Base-by-base conservation (phyloP, 2,113 vertebrate genomes). In the Thamnaconus septentrionalis region DNA sequence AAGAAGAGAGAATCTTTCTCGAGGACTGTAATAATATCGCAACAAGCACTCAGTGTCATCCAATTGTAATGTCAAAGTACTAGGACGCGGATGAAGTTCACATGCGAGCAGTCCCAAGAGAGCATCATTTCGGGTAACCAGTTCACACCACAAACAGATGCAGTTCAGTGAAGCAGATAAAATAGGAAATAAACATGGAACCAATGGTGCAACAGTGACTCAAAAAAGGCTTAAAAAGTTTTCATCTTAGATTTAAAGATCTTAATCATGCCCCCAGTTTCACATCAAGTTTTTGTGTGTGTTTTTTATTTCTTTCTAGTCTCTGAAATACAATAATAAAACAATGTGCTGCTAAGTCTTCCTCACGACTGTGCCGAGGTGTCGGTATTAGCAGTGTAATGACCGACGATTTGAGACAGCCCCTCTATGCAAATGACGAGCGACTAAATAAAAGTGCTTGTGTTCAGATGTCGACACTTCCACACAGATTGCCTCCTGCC, bases 371-470 rank as follows among this genome's bases (percentile, higher is more conserved):
- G 48, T 50, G n/a, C 4, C 18, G 5, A 40, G 9, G 46, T 41
- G 31, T 41, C n/a, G n/a, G 51, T 46, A 44, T 10, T 10, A 42
- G 11, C 50, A 40, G 68, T 84, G 75, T 66, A 58, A 51, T 80
- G 79, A 69, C 69, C 53, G 65, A 75, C 0, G 65, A 71, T 2
- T 1, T 51, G 56, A 61, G 78, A 81, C 83, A 4, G 76, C 84
- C 78, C 18, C 80, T 79, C 52, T 82, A 85, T 85, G 85, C 80
- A 86, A 86, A 89, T 85, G 66, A 76, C 51, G 39, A 56, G 68
- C 2, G 75, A 70, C 63, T 81, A 75, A 75, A 82, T 84, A 84
- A 84, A 85, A 70, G 79, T 46, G 59, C 59, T 64, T 76, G n/a
- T 73, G 73, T 81, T 78, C 51, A 41, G 73, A 81, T 76, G 76